Conservation (phyloP, 2,113 vertebrate genomes). For the Synchiropus splendidus region DNA sequence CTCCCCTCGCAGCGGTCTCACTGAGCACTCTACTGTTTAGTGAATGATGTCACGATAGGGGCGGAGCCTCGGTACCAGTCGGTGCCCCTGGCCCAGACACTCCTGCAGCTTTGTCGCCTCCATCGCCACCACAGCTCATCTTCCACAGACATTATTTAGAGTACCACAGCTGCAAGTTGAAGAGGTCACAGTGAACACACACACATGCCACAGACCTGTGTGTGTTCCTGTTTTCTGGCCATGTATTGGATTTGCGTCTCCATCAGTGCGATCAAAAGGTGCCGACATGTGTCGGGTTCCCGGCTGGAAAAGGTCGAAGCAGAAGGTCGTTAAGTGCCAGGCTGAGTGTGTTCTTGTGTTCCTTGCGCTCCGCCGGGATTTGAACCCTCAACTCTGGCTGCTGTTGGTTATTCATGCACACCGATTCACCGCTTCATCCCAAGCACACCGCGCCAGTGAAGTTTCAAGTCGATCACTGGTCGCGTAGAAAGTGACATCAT, state of each 20-base stretch:
- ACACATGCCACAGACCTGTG: not conserved
- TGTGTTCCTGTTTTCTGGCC: not conserved
- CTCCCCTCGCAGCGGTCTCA: not conserved
- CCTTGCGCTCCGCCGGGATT: slow-evolving; percentile 25
- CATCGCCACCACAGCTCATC: not conserved
- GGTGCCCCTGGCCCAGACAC: slow-evolving; percentile 19
- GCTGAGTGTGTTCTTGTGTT: slow-evolving; percentile 51
- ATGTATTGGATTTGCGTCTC: not conserved
- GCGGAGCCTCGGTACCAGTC: slow-evolving; percentile 43
- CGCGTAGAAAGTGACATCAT: no score
- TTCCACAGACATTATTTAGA: not conserved
- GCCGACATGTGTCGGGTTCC: not conserved
- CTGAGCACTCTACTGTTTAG: not conserved
- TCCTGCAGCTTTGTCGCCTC: slow-evolving; percentile 4
- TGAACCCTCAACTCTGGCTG: slow-evolving; percentile 31
- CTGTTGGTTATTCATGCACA: slow-evolving; percentile 13
- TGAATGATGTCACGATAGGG: no score
- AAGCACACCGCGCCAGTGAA: slow-evolving; percentile 8
- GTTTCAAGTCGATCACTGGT: not conserved
- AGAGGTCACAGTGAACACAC: slow-evolving; percentile 3
- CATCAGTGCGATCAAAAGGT: not conserved
- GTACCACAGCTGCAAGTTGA: not conserved
- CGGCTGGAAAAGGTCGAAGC: slow-evolving; percentile 17
- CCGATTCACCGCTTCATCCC: not conserved
- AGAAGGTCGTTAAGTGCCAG: slow-evolving; percentile 25